Evolutionary conservation across 64 coral and sea anemone species (phyloP).

Genomic region (Montipora cactus): DNA sequence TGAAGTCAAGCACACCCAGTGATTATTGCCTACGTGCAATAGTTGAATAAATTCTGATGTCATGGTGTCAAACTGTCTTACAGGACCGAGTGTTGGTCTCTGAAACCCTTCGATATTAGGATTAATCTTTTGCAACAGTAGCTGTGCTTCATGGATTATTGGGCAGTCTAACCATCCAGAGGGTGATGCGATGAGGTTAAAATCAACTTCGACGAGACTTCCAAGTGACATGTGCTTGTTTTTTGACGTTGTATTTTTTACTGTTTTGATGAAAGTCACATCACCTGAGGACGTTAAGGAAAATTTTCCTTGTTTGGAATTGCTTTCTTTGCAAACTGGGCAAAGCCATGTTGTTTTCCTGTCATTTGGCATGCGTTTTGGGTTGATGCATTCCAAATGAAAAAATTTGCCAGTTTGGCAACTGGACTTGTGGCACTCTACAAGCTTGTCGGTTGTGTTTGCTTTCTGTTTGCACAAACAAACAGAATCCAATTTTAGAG

Average conservation of each 20-base stretch:
- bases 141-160: not conserved
- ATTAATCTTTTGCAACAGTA: not conserved
- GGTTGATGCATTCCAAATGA: constrained; percentile 61
- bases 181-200: not conserved
- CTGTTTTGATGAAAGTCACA: not conserved
- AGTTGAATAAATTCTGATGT: too few relatives aligned
- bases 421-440: constrained; percentile 20
- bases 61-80: not conserved
- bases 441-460: constrained; percentile 19
- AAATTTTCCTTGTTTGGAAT: not conserved
- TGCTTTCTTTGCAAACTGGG: constrained; percentile 23
- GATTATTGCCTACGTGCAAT: too few relatives aligned
- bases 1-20: too few relatives aligned
- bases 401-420: constrained; percentile 67
- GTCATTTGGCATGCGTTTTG: not conserved
- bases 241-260: not conserved
- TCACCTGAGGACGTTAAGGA: not conserved
- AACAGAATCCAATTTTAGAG: not conserved
- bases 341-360: constrained; percentile 53
- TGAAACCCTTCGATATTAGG: not conserved
- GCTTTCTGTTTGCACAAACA: constrained; percentile 13
- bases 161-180: not conserved
- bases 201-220: not conserved
- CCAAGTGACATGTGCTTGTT: constrained; percentile 8
- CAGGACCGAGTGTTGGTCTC: not conserved